These are phyloP conservation scores for Dynastes tityus DNA, from an alignment of 2,888 invertebrate species.

Conservation along the genomic window DNA sequence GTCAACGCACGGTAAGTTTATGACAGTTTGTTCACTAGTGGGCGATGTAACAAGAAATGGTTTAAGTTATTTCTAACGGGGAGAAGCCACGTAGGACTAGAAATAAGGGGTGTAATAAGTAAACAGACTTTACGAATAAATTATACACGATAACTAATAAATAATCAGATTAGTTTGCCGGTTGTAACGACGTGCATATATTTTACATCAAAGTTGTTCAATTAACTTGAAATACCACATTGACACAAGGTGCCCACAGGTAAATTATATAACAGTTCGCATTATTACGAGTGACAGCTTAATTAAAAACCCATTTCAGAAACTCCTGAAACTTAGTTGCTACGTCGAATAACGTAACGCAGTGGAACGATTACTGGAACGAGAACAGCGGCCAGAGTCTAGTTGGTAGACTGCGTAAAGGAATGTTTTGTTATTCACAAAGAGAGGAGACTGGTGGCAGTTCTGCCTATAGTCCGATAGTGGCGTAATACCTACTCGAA, in stretches of 20 bases:
- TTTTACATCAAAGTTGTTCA: conserved; percentile 28
- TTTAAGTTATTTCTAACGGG: too few species aligned
- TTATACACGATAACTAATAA: background rate
- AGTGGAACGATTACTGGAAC: conserved; percentile 16
- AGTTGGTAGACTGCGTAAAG: conserved; percentile 9
- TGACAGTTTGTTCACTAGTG: too few species aligned
- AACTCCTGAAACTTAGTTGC: conserved; percentile 1
- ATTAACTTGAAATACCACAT: conserved; percentile 45
- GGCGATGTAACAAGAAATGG: too few species aligned
- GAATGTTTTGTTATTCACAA: conserved; percentile 47
- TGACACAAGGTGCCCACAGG: conserved; percentile 37
- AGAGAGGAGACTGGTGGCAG: conserved; percentile 26
- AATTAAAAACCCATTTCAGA: conserved; percentile 47
- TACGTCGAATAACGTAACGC: conserved; percentile 26
- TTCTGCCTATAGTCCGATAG: conserved; percentile 14
- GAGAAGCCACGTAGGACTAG: too few species aligned
- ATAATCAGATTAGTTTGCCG: background rate
- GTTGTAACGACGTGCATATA: conserved; percentile 4
- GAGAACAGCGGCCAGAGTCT: conserved; percentile 18
- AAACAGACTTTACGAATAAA: background rate
- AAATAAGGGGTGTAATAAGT: too few species aligned
- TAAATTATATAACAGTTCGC: conserved; percentile 39
- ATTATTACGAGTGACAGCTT: conserved; percentile 45
- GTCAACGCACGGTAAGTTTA: too few species aligned
- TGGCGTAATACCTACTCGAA: conserved; percentile 49